phyloP scores from a whole-genome alignment of 2,797 vertebrate species.

The Podarcis lilfordi region DNA sequence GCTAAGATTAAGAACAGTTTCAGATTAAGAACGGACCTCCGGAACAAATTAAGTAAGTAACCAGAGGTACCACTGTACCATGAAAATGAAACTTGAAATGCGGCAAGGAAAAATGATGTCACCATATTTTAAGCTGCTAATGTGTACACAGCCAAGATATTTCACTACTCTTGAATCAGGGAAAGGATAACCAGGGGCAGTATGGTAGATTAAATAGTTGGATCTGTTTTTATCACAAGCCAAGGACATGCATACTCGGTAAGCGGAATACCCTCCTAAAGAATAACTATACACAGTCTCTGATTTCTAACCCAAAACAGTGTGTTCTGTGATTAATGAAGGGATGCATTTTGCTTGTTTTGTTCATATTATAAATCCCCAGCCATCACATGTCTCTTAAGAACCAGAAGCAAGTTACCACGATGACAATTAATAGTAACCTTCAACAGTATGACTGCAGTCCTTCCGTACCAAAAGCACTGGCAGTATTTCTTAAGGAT shows the following conservation, averaged over 20 bases:
- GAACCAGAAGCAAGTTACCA: conserved; percentile 16
- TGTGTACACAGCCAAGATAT: background rate
- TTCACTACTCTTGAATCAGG: conserved; percentile 8
- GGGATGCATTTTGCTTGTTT: background rate
- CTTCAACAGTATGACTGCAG: conserved; percentile 23
- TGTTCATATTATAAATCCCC: conserved; percentile 13
- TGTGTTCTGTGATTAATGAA: background rate
- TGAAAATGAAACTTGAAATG: too few relatives aligned
- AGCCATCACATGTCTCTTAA: conserved; percentile 21
- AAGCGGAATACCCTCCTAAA: background rate
- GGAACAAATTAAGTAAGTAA: too few relatives aligned
- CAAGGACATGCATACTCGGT: conserved; percentile 1
- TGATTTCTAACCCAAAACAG: conserved; percentile 23
- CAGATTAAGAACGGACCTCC: too few relatives aligned
- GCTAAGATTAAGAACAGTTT: too few relatives aligned
- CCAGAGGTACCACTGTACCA: too few relatives aligned
- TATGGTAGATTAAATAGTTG: background rate
- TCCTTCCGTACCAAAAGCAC: conserved; percentile 4
- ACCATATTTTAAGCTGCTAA: too few relatives aligned
- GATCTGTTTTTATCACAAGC: conserved; percentile 1
- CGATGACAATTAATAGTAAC: conserved; percentile 39
- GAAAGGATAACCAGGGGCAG: background rate
- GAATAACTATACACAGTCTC: conserved; percentile 33
- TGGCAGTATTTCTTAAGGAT: background rate
- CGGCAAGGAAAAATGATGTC: too few relatives aligned